These are phyloP conservation scores for Ophiothrix spiculata DNA, from an alignment of 35 echinoderm and acorn worm genomes.

Conservation along the genomic window DNA sequence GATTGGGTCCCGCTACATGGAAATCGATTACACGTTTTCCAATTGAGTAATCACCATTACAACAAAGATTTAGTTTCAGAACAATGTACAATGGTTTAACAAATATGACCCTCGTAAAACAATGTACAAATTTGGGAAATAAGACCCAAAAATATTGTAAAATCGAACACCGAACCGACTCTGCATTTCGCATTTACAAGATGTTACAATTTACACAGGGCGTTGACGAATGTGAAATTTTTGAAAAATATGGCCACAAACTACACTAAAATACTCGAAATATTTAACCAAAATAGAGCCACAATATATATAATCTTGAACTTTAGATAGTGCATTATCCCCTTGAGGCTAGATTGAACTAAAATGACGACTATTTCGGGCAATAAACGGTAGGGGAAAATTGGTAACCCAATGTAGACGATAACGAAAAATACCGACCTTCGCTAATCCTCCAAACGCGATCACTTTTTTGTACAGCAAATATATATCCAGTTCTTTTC, in stretches of 20 bases:
- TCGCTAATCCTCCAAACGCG: slow-evolving; percentile 65
- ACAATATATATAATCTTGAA: background rate
- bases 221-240: background rate
- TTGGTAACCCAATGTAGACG: background rate
- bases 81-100: too few relatives aligned
- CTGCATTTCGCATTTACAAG: background rate
- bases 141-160: too few relatives aligned
- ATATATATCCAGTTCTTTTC: slow-evolving; percentile 72
- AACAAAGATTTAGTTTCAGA: too few relatives aligned
- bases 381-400: background rate
- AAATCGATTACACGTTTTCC: too few relatives aligned
- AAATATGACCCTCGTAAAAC: too few relatives aligned
- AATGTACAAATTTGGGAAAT: too few relatives aligned
- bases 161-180: too few relatives aligned
- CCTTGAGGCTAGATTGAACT: background rate
- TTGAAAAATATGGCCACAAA: background rate
- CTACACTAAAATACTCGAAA: background rate
- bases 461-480: slow-evolving; percentile 78
- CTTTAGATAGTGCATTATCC: background rate
- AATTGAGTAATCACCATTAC: too few relatives aligned
- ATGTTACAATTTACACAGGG: background rate
- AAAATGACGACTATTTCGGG: background rate
- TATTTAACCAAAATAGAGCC: background rate
- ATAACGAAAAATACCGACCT: slow-evolving; percentile 48
- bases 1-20: too few relatives aligned